Conservation (phyloP, 37 sponge, comb jelly and placozoan genomes). For the Crambe crambe region DNA sequence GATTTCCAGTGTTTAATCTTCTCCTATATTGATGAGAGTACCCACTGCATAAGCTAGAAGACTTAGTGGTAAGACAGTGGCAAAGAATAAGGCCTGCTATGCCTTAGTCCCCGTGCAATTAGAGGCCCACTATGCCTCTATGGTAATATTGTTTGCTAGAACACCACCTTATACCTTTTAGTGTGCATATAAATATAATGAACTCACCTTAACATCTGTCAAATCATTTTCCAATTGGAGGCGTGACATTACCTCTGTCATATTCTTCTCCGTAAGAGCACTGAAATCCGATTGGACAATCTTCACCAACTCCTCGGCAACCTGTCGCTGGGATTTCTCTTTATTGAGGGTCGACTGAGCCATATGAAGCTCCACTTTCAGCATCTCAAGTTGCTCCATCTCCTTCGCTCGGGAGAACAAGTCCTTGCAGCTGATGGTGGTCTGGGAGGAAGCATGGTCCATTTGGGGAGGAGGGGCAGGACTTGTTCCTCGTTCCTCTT, state of each 20-base stretch:
- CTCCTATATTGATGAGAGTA: too few species aligned
- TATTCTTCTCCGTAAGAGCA: slow-evolving; percentile 31
- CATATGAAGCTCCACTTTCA: slow-evolving; percentile 13
- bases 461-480: background rate
- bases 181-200: too few species aligned
- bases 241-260: slow-evolving; percentile 43
- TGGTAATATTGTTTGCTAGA: too few species aligned
- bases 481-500: background rate
- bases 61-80: background rate
- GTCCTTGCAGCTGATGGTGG: slow-evolving; percentile 18
- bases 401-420: slow-evolving; percentile 22
- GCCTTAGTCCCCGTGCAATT: too few species aligned
- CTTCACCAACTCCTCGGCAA: slow-evolving; percentile 64
- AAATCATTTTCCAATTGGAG: slow-evolving; percentile 68
- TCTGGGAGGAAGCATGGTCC: slow-evolving; percentile 25
- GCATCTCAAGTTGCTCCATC: slow-evolving; percentile 16
- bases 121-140: too few species aligned
- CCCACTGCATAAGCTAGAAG: too few species aligned
- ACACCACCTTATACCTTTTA: too few species aligned
- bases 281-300: slow-evolving; percentile 75
- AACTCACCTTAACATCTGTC: slow-evolving; percentile 64
- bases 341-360: slow-evolving; percentile 31
- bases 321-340: slow-evolving; percentile 71
- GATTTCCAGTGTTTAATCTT: too few species aligned
- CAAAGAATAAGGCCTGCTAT: background rate